Evolutionary conservation across 2,113 vertebrate genomes (phyloP).

Genomic region (Archilochus colubris): DNA sequence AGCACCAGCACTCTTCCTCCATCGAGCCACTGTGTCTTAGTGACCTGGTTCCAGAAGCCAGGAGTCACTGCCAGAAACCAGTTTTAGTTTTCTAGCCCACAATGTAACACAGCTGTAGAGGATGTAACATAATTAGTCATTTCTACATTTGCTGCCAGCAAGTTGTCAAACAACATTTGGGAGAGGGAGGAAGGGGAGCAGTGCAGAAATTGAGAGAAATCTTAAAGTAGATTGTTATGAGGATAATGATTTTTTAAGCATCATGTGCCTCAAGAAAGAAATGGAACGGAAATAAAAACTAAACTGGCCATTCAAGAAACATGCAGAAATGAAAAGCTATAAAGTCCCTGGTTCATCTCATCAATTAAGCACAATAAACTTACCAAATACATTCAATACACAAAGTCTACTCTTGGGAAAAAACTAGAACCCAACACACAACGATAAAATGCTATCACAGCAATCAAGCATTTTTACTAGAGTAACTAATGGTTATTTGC

Average conservation of each 20-base stretch:
- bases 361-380: neutral
- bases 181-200: neutral
- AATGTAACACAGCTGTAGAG: neutral
- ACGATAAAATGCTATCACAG: neutral
- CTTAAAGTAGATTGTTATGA: neutral
- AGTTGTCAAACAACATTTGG: neutral
- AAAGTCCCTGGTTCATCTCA: neutral
- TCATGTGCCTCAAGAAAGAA: neutral
- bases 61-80: neutral
- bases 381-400: rapidly evolving
- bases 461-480: neutral
- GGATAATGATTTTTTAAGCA: neutral
- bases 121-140: neutral
- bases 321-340: neutral
- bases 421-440: neutral
- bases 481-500: neutral
- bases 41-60: slow-evolving; percentile 1
- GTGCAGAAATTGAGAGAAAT: neutral
- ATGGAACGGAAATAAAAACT: neutral
- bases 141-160: slow-evolving; percentile 35
- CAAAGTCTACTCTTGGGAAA: neutral
- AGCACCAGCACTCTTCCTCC: neutral
- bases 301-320: neutral
- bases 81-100: neutral
- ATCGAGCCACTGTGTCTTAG: neutral